Conservation (phyloP, 53 echinoderm and acorn worm species). For the Holothuria leucospilota region DNA sequence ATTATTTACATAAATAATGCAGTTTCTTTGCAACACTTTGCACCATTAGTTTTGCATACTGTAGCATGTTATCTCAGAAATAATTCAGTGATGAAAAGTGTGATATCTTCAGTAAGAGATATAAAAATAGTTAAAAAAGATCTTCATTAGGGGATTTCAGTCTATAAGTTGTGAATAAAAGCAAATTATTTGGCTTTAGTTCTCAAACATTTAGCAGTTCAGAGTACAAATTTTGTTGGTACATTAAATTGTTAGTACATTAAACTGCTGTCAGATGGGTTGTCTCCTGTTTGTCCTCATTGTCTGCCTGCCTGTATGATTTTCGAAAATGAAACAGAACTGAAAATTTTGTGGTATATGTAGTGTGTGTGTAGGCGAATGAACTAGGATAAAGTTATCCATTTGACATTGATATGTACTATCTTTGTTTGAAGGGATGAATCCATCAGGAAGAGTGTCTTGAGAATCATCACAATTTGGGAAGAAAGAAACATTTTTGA, state of each 20-base stretch:
- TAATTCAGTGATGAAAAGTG: neutral
- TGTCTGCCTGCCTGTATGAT: neutral
- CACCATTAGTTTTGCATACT: too few relatives aligned
- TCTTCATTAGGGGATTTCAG: neutral
- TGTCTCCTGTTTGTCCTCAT: neutral
- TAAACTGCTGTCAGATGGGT: too few relatives aligned
- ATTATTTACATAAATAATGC: too few relatives aligned
- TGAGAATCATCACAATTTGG: slow-evolving; percentile 95
- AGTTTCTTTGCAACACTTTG: too few relatives aligned
- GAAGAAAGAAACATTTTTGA: slow-evolving; percentile 82
- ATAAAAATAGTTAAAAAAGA: neutral
- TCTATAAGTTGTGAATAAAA: neutral
- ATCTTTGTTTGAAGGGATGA: slow-evolving; percentile 63
- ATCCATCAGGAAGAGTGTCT: slow-evolving; percentile 79
- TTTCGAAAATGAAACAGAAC: neutral
- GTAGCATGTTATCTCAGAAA: too few relatives aligned
- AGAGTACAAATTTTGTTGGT: too few relatives aligned
- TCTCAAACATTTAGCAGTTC: too few relatives aligned
- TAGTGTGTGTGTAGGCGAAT: neutral
- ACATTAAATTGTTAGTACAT: too few relatives aligned
- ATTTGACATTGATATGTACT: neutral
- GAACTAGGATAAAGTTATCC: neutral
- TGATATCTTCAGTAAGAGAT: neutral
- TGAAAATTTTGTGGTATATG: neutral
- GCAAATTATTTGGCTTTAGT: too few relatives aligned